Base-by-base conservation (phyloP, 2,888 invertebrate species). In the Pristionchus arcanus region DNA sequence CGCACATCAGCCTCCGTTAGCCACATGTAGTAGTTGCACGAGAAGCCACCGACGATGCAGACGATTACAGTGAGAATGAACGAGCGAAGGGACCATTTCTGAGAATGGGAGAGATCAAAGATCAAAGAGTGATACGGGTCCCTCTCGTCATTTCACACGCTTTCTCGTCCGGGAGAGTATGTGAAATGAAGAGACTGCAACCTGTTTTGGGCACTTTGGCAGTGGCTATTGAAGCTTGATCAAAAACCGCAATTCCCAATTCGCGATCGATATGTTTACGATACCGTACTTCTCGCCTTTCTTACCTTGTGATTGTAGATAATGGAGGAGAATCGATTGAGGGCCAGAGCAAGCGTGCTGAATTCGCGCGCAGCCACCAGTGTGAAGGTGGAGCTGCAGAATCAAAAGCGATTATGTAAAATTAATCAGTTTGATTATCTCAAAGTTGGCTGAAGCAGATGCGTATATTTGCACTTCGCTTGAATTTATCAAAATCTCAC, bases 271-370 rank as follows among this genome's bases (percentile, higher is more conserved):
- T 49, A 11, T 49, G 11, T 49, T 49, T 49, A 13, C 42, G 42
- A 49, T 63, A 63, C 63, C n/a, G 63, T 63, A 63, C 63, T 49
- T 13, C 13, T 49, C 13, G 42, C 63, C 63, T 74, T 21, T 25
- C 74, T 37, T 37, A 88, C 87, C 87, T 88, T 88, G 74, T 88
- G 74, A 25, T 88, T 88, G 87, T 74, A 88, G 25, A 71, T 4
- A 28, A 88, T 28, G 25, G 87, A n/a, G 11, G 87, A 31, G 87
- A 88, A 53, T 49, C 87, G 87, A 31, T 88, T 88, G 53, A 88
- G 87, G 19, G 74, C 53, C 9, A 88, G 53, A 11, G 87, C 31
- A 5, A 74, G 31, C 0, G 34, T 53, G 42, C 74, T 34, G 74
- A 74, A 74, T 16, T 88, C 87, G 55, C 87, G 87, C 1, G 74